phyloP scores from a whole-genome alignment of 2,113 vertebrate genomes.

The Rhynchopsitta pachyrhyncha region DNA sequence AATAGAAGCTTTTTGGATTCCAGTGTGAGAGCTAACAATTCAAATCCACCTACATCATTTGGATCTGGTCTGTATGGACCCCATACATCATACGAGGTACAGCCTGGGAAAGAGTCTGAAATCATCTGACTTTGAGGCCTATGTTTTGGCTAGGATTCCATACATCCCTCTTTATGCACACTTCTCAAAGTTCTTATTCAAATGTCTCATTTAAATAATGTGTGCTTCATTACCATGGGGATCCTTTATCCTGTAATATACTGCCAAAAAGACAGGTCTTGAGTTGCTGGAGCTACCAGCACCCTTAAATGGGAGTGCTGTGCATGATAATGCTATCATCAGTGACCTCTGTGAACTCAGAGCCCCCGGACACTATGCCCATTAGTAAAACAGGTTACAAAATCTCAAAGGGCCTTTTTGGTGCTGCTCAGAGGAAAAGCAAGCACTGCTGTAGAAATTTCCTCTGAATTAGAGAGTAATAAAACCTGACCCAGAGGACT shows the following conservation, averaged over 20 bases:
- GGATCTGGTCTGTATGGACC: neutral
- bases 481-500: neutral
- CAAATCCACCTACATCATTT: neutral
- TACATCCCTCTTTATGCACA: neutral
- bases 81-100: too few relatives aligned
- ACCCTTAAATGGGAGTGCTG: neutral
- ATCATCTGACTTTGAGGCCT: neutral
- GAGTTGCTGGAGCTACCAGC: neutral
- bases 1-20: neutral
- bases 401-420: neutral
- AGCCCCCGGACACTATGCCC: neutral
- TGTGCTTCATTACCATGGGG: neutral
- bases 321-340: neutral
- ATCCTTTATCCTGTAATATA: neutral
- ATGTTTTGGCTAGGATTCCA: neutral
- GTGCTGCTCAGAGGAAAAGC: neutral
- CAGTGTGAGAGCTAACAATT: neutral
- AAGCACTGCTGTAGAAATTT: neutral
- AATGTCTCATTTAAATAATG: neutral
- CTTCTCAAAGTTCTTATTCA: neutral
- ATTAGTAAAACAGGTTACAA: neutral
- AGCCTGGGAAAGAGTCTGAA: neutral
- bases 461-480: neutral
- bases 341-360: neutral
- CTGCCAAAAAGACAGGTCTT: neutral